Conservation (phyloP, 2,797 vertebrate genomes). For the Mus spretus region DNA sequence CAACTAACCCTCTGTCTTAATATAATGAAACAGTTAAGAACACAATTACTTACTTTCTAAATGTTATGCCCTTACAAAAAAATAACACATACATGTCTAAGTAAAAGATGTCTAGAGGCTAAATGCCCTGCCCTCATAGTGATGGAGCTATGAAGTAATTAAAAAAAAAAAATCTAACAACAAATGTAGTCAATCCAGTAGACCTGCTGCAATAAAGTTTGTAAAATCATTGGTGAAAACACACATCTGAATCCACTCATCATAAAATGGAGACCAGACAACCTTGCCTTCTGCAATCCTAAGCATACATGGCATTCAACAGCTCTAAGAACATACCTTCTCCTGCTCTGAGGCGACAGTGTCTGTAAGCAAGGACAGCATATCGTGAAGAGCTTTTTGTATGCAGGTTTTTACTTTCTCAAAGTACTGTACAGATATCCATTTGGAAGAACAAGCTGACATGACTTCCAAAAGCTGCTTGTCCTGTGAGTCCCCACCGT, state of each 20-base stretch:
- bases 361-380: slow-evolving; percentile 86
- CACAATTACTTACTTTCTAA: slow-evolving; percentile 48
- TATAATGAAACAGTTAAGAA: slow-evolving; percentile 27
- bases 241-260: neutral
- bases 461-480: slow-evolving; percentile 76
- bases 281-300: neutral
- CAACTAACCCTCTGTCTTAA: slow-evolving; percentile 44
- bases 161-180: neutral
- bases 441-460: slow-evolving; percentile 68
- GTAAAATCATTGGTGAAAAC: slow-evolving; percentile 39
- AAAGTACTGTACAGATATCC: slow-evolving; percentile 77
- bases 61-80: slow-evolving; percentile 42
- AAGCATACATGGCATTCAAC: neutral
- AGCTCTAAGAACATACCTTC: slow-evolving; percentile 89
- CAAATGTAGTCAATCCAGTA: slow-evolving; percentile 32
- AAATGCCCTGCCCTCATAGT: neutral
- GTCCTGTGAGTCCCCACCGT: slow-evolving; percentile 75
- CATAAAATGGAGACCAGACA: slow-evolving; percentile 10
- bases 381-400: slow-evolving; percentile 89
- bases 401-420: slow-evolving; percentile 89
- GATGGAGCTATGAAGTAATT: slow-evolving; percentile 30
- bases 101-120: slow-evolving; percentile 19
- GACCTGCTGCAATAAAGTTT: slow-evolving; percentile 39
- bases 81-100: neutral
- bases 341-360: slow-evolving; percentile 90